Base-by-base conservation (phyloP, 2,888 invertebrate species). In the Drosophila suboccidentalis region DNA sequence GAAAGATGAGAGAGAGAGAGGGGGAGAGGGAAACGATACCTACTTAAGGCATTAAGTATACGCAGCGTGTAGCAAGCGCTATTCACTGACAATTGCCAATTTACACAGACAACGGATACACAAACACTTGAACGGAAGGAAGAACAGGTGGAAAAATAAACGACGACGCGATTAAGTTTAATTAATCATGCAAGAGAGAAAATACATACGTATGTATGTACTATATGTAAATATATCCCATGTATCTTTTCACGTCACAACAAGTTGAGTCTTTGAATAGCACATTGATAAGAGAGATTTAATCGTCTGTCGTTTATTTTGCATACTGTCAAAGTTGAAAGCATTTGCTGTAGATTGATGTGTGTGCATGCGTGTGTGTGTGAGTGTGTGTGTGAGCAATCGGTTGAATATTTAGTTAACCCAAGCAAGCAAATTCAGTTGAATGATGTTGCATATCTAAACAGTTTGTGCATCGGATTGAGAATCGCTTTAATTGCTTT, bases 121-220 rank as follows among this genome's bases (percentile, higher is more conserved):
- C 29, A 53, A 15, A 32, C 29, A 10, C n/a, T 49, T 43, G 39
- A 3, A 3, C 17, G 5, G 13, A 26, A 15, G 34, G 34, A 49
- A 29, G 32, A 17, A 54, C 46, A 57, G 43, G 26, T 60, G 53
- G 47, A 57, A 43, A 43, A 43, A 32, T 55, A 43, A 41, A 43
- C 32, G 43, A 60, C 50, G 44, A 55, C 39, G 61, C 54, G 70
- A 65, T 57, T 51, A 57, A 32, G 57, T 44, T 57, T 61, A 63
- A 75, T 75, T 75, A 75, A 75, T 75, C 71, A 75, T 75, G 63
- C 39, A 17, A 44, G 46, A 50, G 41, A 6, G 39, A 55, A 47
- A 32, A 19, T 47, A 29, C 41, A 15, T n/a, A 39, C 51, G 44
- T 51, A 8, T 34, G 10, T 44, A 43, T 43, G 4, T n/a, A 39